Conservation (phyloP, 2,888 invertebrate species). For the Amphipoea lucens region DNA sequence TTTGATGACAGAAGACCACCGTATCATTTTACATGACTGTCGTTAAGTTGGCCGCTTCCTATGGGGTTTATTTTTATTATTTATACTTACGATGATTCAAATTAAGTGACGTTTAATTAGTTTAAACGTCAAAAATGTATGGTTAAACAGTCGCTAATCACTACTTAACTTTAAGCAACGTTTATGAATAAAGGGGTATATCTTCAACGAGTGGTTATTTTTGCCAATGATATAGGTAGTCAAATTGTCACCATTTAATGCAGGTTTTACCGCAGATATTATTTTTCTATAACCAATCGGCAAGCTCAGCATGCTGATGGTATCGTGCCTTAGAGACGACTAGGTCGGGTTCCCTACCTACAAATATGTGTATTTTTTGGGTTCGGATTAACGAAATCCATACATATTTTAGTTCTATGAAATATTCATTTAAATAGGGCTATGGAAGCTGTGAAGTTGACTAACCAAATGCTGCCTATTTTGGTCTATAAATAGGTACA, state of each 20-base stretch:
- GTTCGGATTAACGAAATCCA: neutral
- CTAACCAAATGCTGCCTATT: neutral
- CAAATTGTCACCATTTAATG: neutral
- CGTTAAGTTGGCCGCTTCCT: neutral
- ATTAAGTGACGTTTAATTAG: neutral
- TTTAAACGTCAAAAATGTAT: no score
- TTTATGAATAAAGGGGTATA: neutral
- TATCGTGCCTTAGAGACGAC: constrained; percentile 16
- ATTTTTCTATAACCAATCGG: neutral
- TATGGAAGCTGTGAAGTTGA: constrained; percentile 9
- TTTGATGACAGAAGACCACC: constrained; percentile 13
- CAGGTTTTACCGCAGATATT: neutral
- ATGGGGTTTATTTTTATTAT: neutral
- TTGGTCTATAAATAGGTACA: neutral
- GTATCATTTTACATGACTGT: neutral
- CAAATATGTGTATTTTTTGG: constrained; percentile 5
- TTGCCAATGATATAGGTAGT: neutral
- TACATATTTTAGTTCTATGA: constrained; percentile 30
- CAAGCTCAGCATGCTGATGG: neutral
- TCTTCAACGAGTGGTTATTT: neutral
- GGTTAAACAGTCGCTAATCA: neutral
- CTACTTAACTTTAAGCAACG: neutral
- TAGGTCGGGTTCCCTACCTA: neutral
- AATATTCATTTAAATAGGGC: constrained; percentile 23
- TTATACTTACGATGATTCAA: neutral